Conservation (phyloP, 2,797 vertebrate species). For the Australoheros facetus region DNA sequence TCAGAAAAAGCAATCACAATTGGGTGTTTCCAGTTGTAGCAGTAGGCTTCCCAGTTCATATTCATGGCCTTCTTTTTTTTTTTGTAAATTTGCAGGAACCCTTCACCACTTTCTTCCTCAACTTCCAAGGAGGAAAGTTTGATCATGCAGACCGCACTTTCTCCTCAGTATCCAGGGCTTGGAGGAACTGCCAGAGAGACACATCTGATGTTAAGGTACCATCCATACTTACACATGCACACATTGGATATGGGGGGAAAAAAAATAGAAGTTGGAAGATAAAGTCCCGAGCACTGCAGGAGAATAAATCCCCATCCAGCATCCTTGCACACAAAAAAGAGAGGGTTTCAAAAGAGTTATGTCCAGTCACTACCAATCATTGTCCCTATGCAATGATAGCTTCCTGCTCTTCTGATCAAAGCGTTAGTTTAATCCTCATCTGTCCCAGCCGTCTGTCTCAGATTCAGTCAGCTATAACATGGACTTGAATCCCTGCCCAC, state of each 20-base stretch:
- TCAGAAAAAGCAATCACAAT: not conserved
- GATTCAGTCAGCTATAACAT: constrained; percentile 82
- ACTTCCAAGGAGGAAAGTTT: constrained; percentile 98
- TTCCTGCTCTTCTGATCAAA: constrained; percentile 86
- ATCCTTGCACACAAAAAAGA: constrained; percentile 61
- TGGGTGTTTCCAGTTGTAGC: not conserved
- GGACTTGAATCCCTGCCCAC: constrained; percentile 81
- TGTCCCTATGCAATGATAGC: constrained; percentile 83
- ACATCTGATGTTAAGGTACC: constrained; percentile 97
- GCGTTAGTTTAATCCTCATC: constrained; percentile 78
- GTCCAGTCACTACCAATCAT: constrained; percentile 86
- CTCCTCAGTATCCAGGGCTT: constrained; percentile 93
- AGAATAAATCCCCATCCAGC: constrained; percentile 50
- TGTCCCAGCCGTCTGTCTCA: constrained; percentile 71
- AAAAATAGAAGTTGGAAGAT: constrained; percentile 31
- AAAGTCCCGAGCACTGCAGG: constrained; percentile 13
- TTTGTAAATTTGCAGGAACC: constrained; percentile 85
- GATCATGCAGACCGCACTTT: constrained; percentile 97
- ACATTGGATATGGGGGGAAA: constrained; percentile 8
- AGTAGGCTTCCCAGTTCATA: not conserved
- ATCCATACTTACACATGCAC: constrained; percentile 13
- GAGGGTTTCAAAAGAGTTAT: constrained; percentile 75
- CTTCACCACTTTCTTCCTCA: constrained; percentile 96
- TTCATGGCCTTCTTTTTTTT: not conserved
- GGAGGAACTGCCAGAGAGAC: constrained; percentile 98